Percentiles rank a stretch among this genome's conserved stretches.
phyloP scores from a whole-genome alignment of 1,140 invertebrate genomes.

The Drosophila kohkoa region DNA sequence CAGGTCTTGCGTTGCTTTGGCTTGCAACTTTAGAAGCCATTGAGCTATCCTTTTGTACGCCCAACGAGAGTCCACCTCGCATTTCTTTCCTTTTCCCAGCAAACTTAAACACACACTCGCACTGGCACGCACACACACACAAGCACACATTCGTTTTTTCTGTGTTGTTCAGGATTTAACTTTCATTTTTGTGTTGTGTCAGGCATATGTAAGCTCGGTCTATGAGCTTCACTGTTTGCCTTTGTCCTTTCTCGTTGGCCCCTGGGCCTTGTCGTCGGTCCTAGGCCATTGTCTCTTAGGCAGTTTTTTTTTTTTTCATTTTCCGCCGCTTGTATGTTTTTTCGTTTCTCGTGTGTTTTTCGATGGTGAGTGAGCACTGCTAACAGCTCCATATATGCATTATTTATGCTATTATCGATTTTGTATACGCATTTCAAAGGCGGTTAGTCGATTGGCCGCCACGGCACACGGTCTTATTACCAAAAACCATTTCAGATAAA shows the following conservation, averaged over 20 bases:
- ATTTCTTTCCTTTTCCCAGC: slow-evolving; percentile 24
- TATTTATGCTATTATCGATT: slow-evolving; percentile 83
- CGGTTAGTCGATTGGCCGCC: slow-evolving; percentile 39
- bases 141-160: background rate
- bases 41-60: slow-evolving; percentile 72
- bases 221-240: slow-evolving; percentile 44
- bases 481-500: slow-evolving; percentile 43
- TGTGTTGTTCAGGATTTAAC: slow-evolving; percentile 48
- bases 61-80: slow-evolving; percentile 28
- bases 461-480: slow-evolving; percentile 4
- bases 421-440: slow-evolving; percentile 63
- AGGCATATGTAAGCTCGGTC: slow-evolving; percentile 62
- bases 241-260: slow-evolving; percentile 62
- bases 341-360: slow-evolving; percentile 30
- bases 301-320: slow-evolving; percentile 5
- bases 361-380: slow-evolving; percentile 15
- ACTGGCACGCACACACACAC: too few species aligned
- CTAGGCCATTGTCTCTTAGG: slow-evolving; percentile 69
- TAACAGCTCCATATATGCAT: slow-evolving; percentile 61
- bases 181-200: slow-evolving; percentile 70
- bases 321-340: background rate
- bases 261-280: slow-evolving; percentile 58
- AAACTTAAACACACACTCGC: slow-evolving; percentile 22
- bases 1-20: slow-evolving; percentile 31
- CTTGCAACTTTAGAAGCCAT: slow-evolving; percentile 67